phyloP scores from a whole-genome alignment of 1,140 invertebrate species.

The Aphis craccivora region DNA sequence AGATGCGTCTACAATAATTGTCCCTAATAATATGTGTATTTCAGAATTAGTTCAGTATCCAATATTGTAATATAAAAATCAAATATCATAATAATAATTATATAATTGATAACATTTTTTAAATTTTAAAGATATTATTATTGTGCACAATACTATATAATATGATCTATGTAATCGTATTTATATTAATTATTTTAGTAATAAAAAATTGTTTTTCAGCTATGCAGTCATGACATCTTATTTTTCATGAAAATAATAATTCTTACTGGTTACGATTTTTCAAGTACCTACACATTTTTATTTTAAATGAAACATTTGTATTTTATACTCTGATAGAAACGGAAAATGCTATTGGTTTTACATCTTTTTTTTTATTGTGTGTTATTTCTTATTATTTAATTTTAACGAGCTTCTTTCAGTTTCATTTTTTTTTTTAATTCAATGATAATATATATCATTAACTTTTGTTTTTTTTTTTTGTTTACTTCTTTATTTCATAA shows the following conservation, averaged over 20 bases:
- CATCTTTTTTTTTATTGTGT: neutral
- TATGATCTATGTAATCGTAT: neutral
- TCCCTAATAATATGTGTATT: neutral
- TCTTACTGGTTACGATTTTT: neutral
- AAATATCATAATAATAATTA: no score
- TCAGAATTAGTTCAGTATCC: accelerated
- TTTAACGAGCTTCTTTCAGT: neutral
- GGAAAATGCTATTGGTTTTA: neutral
- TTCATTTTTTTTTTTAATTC: neutral
- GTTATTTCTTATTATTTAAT: neutral
- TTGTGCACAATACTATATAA: neutral
- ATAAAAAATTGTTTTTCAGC: neutral
- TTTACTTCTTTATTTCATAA: neutral
- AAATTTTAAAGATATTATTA: neutral
- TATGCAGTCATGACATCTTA: neutral
- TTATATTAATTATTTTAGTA: neutral
- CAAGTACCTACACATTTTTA: neutral
- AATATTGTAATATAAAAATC: neutral
- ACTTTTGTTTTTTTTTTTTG: neutral
- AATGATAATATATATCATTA: neutral
- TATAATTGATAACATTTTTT: neutral
- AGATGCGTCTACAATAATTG: neutral
- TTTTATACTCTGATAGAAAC: neutral
- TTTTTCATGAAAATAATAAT: neutral
- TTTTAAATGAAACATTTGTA: neutral